Conservation (phyloP, 2,888 invertebrate species). For the Apocheima hispidaria region DNA sequence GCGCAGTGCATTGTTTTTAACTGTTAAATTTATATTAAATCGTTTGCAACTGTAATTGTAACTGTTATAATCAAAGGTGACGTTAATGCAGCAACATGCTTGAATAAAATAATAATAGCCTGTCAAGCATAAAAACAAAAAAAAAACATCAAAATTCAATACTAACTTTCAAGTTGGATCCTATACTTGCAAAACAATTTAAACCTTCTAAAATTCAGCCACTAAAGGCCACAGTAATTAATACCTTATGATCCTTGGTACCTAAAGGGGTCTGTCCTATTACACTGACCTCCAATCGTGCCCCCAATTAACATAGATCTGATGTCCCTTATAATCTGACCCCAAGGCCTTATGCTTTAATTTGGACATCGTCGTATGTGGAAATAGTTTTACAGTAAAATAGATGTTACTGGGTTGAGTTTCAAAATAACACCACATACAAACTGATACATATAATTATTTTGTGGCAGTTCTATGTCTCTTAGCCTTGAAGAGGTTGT, state of each 20-base stretch:
- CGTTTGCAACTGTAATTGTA: too few species aligned
- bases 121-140: too few species aligned
- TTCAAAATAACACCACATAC: too few species aligned
- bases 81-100: too few species aligned
- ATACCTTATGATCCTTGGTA: constrained; percentile 23
- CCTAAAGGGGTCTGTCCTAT: constrained; percentile 8
- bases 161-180: neutral
- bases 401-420: neutral
- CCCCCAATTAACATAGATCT: constrained; percentile 24
- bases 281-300: constrained; percentile 19
- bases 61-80: too few species aligned
- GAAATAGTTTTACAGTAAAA: neutral
- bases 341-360: constrained; percentile 14
- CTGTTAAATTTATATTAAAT: too few species aligned
- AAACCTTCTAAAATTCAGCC: neutral
- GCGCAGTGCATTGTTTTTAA: too few species aligned
- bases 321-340: constrained; percentile 25
- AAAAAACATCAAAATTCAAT: neutral
- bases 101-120: too few species aligned
- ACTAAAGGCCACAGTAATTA: constrained; percentile 20
- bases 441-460: too few species aligned
- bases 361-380: neutral
- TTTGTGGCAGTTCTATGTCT: too few species aligned
- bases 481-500: too few species aligned
- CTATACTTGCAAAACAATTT: constrained; percentile 6